Conservation (phyloP, 2,888 invertebrate species). For the Buathra laborator region DNA sequence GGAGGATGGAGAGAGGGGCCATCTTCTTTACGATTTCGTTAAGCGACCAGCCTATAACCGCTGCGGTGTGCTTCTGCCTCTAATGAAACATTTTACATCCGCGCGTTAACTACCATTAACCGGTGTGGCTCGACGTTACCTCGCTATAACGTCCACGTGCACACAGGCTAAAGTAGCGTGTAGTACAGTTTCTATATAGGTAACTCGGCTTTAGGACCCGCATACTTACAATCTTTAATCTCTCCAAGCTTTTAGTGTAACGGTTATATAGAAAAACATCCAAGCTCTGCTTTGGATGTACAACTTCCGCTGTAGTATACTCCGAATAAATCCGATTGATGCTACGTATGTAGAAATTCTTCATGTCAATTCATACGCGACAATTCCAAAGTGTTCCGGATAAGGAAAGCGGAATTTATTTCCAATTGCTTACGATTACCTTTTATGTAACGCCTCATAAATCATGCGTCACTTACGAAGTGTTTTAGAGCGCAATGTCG, state of each 20-base stretch:
- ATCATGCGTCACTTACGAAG: too few species aligned
- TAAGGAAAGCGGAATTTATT: too few species aligned
- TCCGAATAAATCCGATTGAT: too few species aligned
- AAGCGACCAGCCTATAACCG: constrained; percentile 57
- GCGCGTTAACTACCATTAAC: constrained; percentile 51
- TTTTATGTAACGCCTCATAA: too few species aligned
- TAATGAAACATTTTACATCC: constrained; percentile 67
- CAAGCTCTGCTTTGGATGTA: too few species aligned
- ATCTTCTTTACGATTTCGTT: constrained; percentile 57
- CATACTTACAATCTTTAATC: neutral
- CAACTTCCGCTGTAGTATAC: too few species aligned
- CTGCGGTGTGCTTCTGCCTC: constrained; percentile 36
- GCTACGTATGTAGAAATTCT: too few species aligned
- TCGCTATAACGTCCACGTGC: neutral
- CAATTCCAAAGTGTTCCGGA: too few species aligned
- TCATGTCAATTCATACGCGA: too few species aligned
- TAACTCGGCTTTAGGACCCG: neutral
- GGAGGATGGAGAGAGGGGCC: neutral
- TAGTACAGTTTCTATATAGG: neutral
- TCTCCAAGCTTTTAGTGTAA: neutral
- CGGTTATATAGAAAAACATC: neutral
- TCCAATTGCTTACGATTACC: too few species aligned
- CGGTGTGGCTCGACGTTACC: constrained; percentile 24
- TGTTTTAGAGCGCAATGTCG: too few species aligned
- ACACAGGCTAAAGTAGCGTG: neutral